Conservation (phyloP, 2,888 invertebrate genomes). For the Agrotis exclamationis region DNA sequence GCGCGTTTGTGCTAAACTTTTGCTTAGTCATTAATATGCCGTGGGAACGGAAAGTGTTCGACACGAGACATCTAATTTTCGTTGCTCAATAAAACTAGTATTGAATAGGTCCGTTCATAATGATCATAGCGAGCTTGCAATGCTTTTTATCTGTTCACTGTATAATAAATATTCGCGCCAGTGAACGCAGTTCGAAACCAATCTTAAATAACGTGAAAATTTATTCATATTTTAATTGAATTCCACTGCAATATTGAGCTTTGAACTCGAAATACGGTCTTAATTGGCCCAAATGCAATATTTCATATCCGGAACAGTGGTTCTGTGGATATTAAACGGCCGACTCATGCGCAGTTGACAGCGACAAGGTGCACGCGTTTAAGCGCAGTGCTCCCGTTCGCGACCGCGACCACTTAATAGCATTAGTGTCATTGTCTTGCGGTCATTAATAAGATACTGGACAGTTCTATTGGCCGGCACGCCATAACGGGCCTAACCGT, state of each 20-base stretch:
- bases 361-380: slow-evolving; percentile 75
- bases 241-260: slow-evolving; percentile 53
- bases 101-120: slow-evolving; percentile 37
- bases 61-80: slow-evolving; percentile 62
- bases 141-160: slow-evolving; percentile 25
- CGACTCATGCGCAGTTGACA: slow-evolving; percentile 64
- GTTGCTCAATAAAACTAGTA: slow-evolving; percentile 59
- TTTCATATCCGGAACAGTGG: slow-evolving; percentile 54
- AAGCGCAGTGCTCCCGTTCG: slow-evolving; percentile 77
- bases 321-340: slow-evolving; percentile 55
- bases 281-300: slow-evolving; percentile 62
- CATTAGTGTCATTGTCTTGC: slow-evolving; percentile 87
- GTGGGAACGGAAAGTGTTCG: slow-evolving; percentile 80
- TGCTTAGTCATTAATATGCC: slow-evolving; percentile 88
- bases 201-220: slow-evolving; percentile 37
- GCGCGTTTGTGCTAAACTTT: slow-evolving; percentile 82
- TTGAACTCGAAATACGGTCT: slow-evolving; percentile 52
- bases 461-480: slow-evolving; percentile 86
- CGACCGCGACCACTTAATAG: slow-evolving; percentile 83
- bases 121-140: slow-evolving; percentile 14
- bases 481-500: slow-evolving; percentile 82
- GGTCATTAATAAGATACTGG: slow-evolving; percentile 87
- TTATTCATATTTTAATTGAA: slow-evolving; percentile 54
- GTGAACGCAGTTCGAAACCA: slow-evolving; percentile 11
- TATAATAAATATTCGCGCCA: slow-evolving; percentile 33